Percentiles rank a stretch among this genome's conserved stretches.
These are phyloP conservation scores for Sapayoa aenigma DNA, from an alignment of 2,113 vertebrate species.

Conservation along the genomic window DNA sequence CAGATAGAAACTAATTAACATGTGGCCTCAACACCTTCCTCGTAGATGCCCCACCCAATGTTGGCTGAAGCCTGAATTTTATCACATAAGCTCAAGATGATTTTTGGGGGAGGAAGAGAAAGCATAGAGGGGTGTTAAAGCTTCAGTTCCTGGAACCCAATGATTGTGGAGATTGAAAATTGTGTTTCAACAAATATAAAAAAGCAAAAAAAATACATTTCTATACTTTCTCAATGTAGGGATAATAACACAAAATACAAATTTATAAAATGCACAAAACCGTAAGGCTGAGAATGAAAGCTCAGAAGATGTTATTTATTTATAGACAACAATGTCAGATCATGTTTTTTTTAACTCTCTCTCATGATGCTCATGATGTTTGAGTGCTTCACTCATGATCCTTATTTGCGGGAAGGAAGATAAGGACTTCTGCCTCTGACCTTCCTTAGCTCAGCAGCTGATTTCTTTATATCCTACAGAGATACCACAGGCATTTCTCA, in stretches of 20 bases:
- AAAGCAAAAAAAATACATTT: too few relatives aligned
- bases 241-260: not conserved
- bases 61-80: not conserved
- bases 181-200: not conserved
- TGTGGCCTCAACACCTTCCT: not conserved
- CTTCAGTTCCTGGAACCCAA: not conserved
- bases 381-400: constrained; percentile 30
- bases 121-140: not conserved
- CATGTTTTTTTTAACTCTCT: not conserved
- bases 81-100: not conserved
- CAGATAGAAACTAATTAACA: not conserved
- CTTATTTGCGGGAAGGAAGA: constrained; percentile 21
- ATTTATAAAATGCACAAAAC: not conserved
- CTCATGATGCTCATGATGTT: not conserved
- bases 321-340: not conserved
- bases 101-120: not conserved
- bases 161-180: not conserved
- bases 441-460: not conserved
- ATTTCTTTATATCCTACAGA: not conserved
- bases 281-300: not conserved
- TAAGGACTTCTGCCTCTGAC: not conserved
- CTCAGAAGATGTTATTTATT: constrained; percentile 16
- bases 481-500: not conserved
- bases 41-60: not conserved
- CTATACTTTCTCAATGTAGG: too few relatives aligned